phyloP scores from a whole-genome alignment of 2,113 vertebrate genomes.

The Haplochromis burtoni region DNA sequence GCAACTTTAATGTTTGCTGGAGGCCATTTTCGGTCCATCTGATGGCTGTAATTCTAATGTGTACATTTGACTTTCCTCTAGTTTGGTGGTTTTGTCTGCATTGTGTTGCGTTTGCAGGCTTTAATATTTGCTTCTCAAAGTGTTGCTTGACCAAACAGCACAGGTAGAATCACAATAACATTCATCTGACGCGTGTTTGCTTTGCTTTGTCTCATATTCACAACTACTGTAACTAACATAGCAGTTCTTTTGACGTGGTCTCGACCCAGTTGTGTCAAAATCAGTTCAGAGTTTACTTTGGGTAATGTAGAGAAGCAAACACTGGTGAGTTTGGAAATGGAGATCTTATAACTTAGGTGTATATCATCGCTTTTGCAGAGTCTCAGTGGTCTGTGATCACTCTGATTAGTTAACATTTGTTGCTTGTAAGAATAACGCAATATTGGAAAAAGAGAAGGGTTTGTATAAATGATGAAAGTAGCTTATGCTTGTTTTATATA shows the following conservation, averaged over 20 bases:
- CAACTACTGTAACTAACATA: neutral
- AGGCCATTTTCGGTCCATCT: neutral
- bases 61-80: neutral
- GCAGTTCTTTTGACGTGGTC: neutral
- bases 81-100: neutral
- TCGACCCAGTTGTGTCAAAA: fast-evolving
- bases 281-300: neutral
- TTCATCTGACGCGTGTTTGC: neutral
- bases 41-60: neutral
- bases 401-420: neutral
- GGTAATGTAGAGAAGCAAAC: neutral
- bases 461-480: neutral
- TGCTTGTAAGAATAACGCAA: neutral
- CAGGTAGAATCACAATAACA: neutral
- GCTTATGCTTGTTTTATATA: neutral
- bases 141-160: neutral
- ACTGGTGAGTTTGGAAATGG: neutral
- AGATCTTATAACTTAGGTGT: neutral
- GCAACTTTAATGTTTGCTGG: neutral
- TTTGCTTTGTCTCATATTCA: neutral
- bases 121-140: neutral
- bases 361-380: neutral
- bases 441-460: neutral
- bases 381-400: neutral
- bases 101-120: neutral